Evolutionary conservation across 2,888 invertebrate genomes (phyloP), one percentile per base, ranked within the genome.

Genomic region (Limnephilus marmoratus): DNA sequence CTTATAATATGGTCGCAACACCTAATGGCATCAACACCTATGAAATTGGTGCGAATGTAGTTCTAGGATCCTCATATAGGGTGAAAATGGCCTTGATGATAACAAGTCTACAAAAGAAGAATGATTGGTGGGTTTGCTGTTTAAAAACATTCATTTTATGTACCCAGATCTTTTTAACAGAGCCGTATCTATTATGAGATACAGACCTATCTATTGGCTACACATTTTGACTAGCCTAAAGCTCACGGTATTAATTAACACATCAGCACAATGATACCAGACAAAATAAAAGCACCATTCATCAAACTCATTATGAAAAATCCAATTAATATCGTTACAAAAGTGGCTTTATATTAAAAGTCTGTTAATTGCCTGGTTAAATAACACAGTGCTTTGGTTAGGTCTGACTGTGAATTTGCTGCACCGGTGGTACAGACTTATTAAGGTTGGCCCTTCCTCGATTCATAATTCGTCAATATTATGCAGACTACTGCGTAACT

Each of bases 331-430:
- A n/a, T 83, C 9, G 53, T 49, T 49, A 90, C 90, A 90, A 90
- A 88, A 90, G 89, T 81, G 83, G 90, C 90, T 90, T 90, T 90
- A 81, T 90, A 41, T 80, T 81, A 81, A 89, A 68, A 45, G 49
- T 89, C 41, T 37, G 90, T 92, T 92, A 92, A 92, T 91, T 91
- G 91, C 90, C 90, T 92, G 91, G 90, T 92, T 91, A 91, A 91
- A 92, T 91, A 91, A 88, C 88, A 89, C 81, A 31, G 68, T 31
- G 29, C 80, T 53, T 68, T 29, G 29, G 83, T 24, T 68, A 68
- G 53, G 53, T 68, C 53, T 68, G 53, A 68, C 18, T 68, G 53
- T 68, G 68, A n/a, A 68, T 68, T 9, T 68, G 24, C 68, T 68
- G 68, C 68, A 68, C 68, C 68, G 11, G 24, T n/a, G 68, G n/a